Evolutionary conservation across 2,888 invertebrate species (phyloP), one percentile per base, ranked within the genome.

Genomic region (Lasioglossum pauxillum): DNA sequence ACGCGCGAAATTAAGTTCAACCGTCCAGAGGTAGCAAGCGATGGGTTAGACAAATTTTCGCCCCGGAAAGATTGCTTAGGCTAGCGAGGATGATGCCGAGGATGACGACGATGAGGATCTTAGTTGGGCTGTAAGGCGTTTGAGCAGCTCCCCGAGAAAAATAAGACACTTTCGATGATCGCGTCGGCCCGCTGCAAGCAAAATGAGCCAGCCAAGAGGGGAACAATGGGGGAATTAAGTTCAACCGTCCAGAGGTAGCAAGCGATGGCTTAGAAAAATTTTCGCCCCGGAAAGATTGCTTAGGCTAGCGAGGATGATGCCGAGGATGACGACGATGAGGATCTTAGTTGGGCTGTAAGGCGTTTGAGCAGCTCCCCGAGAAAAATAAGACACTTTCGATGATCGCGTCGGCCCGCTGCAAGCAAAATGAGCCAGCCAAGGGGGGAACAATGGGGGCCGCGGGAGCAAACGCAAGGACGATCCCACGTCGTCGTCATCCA

Each of bases 401-500:
- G 91, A 90, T 90, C 87, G 91, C 87, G 85, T 80, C 80, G 87
- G 75, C 49, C 79, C 49, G 78, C 72, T 53, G 84, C 88, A 90
- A 90, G 91, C 90, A 90, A 91, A 91, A 86, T 83, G 87, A 90
- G 87, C 84, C 90, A 86, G 27, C 82, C 84, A 78, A 60, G 83
- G 85, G 31, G 78, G 85, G 85, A 93, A 94, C 94, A 95, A 95
- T 94, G 88, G 93, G 93, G 93, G 93, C 94, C 94, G 94, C 95
- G 95, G 94, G 95, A 95, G 94, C 90, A 86, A 93, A 93, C 91
- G 92, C 95, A 95, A 95, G 95, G 95, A 95, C 95, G 95, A 94
- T 95, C 95, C 93, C 95, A 95, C 94, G 95, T 93, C 92, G 93
- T 91, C 92, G 91, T 94, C 84, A 82, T 88, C 86, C 85, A 80